Conservation (phyloP, 2,113 vertebrate genomes). For the Phyllopteryx taeniolatus region DNA sequence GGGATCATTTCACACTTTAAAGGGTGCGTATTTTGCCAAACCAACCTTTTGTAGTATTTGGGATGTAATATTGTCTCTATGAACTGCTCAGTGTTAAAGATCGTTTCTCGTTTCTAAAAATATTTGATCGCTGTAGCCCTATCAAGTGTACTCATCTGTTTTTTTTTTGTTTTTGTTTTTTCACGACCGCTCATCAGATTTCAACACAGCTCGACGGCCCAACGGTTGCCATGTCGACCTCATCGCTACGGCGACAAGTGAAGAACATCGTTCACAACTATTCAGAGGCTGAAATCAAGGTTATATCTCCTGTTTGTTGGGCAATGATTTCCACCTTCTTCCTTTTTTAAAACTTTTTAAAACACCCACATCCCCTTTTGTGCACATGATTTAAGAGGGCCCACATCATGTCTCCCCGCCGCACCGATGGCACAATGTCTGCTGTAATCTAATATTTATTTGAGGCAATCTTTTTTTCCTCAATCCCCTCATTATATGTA, state of each 20-base stretch:
- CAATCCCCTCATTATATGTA: slow-evolving; percentile 9
- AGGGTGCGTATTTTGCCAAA: too few relatives aligned
- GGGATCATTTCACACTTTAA: too few relatives aligned
- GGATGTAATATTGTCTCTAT: too few relatives aligned
- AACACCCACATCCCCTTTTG: neutral
- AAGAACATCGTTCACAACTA: slow-evolving; percentile 94
- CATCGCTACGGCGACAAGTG: slow-evolving; percentile 87
- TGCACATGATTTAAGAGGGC: neutral
- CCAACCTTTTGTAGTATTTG: too few relatives aligned
- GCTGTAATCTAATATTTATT: slow-evolving; percentile 26
- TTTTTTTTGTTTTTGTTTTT: slow-evolving; percentile 20
- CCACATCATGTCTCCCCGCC: slow-evolving; percentile 4
- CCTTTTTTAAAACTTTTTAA: neutral
- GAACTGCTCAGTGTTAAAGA: too few relatives aligned
- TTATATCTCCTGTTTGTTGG: slow-evolving; percentile 44
- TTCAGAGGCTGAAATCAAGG: slow-evolving; percentile 93
- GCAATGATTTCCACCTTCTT: slow-evolving; percentile 10
- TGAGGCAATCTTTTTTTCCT: neutral
- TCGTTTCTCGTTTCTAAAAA: too few relatives aligned
- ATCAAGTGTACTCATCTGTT: too few relatives aligned
- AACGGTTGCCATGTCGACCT: slow-evolving; percentile 86
- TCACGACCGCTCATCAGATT: slow-evolving; percentile 58
- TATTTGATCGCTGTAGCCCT: too few relatives aligned
- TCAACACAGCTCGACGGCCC: slow-evolving; percentile 60
- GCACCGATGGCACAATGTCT: slow-evolving; percentile 7